Evolutionary conservation across 2,113 vertebrate genomes (phyloP), one percentile per base, ranked within the genome.

Genomic region (Columba janthina): DNA sequence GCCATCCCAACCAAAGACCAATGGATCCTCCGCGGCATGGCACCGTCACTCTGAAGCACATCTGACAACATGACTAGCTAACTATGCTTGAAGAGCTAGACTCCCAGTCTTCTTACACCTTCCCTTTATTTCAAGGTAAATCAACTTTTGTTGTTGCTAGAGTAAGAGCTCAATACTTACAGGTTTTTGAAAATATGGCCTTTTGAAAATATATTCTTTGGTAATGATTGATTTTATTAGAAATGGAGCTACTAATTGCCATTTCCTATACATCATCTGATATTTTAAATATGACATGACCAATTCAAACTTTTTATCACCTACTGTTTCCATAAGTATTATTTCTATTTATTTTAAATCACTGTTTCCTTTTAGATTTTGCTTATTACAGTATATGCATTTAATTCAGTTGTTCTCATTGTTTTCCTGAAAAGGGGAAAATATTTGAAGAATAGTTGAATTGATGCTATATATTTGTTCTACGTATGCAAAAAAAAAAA

Each of bases 121-220:
- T 65, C 51, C 90, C 57, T 90, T 80, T 88, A 38, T 90, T 69
- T 57, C 74, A 89, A 95, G 93, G 94, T 96, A 95, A 95, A 95
- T 81, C 29, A 76, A 34, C 46, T 84, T 85, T 94, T 93, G 29
- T 73, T 70, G 21, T 85, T 93, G 71, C n/a, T 89, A 54, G 67
- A 70, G 25, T 81, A 65, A 84, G 29, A 75, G 36, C 14, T 75
- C 57, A 54, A 24, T 84, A 34, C 53, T 86, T 82, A 50, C 69
- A 84, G 13, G 10, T 79, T 11, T 75, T 75, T 80, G 53, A 64
- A 87, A 84, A 28, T 60, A 64, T 20, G 9, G 34, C n/a, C 14
- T 14, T 36, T 64, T 88, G 54, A 80, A 87, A 89, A 87, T 69
- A 34, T 62, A 32, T 12, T 82, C 15, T 4, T 1, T 54, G 18